Conservation (phyloP, 2,113 vertebrate genomes). For the Boulengeromyrus knoepffleri region DNA sequence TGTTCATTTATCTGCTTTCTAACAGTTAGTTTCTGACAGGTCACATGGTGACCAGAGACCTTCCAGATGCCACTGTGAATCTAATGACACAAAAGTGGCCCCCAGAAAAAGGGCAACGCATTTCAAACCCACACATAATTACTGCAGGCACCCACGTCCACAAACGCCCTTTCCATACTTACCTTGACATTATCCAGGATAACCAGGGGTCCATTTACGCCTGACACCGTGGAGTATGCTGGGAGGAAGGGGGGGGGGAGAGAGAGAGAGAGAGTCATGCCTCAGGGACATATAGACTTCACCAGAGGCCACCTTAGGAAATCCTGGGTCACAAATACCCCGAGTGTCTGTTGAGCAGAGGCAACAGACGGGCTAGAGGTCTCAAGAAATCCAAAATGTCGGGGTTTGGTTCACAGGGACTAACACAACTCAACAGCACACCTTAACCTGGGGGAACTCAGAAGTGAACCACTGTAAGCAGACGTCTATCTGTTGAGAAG, state of each 20-base stretch:
- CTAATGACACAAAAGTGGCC: background rate
- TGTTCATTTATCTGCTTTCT: background rate
- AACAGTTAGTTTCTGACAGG: background rate
- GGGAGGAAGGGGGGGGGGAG: slow-evolving; percentile 28
- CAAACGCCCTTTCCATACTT: slow-evolving; percentile 25
- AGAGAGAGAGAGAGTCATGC: slow-evolving; percentile 20
- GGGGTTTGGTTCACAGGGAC: background rate
- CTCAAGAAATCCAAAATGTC: background rate
- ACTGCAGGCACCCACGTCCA: slow-evolving; percentile 3
- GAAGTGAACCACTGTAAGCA: background rate
- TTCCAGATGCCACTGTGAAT: background rate
- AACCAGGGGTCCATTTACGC: slow-evolving; percentile 71
- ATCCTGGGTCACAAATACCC: background rate
- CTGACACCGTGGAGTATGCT: slow-evolving; percentile 72
- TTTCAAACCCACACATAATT: slow-evolving; percentile 6
- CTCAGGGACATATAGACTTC: background rate
- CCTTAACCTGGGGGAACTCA: background rate
- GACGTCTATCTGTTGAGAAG: background rate
- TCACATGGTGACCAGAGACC: background rate
- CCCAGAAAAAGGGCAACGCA: background rate
- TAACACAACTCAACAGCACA: background rate
- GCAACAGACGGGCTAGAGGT: background rate
- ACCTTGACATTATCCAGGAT: slow-evolving; percentile 75
- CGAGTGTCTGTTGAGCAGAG: background rate
- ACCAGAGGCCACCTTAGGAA: background rate